Base-by-base conservation (phyloP, 2,113 vertebrate genomes). In the Lophura nycthemera region DNA sequence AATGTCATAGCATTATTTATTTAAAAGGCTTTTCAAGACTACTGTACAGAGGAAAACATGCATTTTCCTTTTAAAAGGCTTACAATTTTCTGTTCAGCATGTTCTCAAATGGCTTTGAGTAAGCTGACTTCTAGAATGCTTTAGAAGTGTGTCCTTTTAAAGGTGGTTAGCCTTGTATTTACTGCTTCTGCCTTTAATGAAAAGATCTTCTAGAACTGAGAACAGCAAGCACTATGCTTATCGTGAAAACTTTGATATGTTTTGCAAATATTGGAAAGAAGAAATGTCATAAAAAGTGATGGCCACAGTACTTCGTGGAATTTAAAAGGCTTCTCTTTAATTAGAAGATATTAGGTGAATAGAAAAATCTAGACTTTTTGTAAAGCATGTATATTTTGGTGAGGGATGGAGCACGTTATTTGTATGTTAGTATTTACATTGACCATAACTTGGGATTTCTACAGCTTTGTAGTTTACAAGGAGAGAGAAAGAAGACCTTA, bases 1-100 rank as follows among this genome's bases (percentile, higher is more conserved):
- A 97, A 97, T 92, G 95, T 96, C 97, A 97, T 75, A 50, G 71
- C 20, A 48, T 96, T 97, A 95, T 96, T 96, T 96, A 96, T 95
- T 96, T 96, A 90, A 97, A 95, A 97, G 61, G 29, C 13, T 95
- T 96, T 96, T 63, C 59, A 87, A 91, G 93, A 83, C 82, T 90
- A 74, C 77, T 91, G 34, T 91, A 67, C 50, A 94, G 82, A 60
- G 76, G 64, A 72, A 76, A 90, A 93, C 48, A 88, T 79, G 38
- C 74, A 30, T 89, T 88, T 63, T 75, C 89, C 74, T 92, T 63
- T 94, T 86, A 90, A 88, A 66, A 80, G 76, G 86, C 90, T 96
- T 92, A 95, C 92, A 78, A 81, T 74, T 43, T 96, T 93, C 56
- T 86, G 45, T 92, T 90, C 91, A 84, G 86, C 71, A n/a, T 29